phyloP scores from a whole-genome alignment of 1,140 invertebrate genomes.

The Oreohelix idahoensis region DNA sequence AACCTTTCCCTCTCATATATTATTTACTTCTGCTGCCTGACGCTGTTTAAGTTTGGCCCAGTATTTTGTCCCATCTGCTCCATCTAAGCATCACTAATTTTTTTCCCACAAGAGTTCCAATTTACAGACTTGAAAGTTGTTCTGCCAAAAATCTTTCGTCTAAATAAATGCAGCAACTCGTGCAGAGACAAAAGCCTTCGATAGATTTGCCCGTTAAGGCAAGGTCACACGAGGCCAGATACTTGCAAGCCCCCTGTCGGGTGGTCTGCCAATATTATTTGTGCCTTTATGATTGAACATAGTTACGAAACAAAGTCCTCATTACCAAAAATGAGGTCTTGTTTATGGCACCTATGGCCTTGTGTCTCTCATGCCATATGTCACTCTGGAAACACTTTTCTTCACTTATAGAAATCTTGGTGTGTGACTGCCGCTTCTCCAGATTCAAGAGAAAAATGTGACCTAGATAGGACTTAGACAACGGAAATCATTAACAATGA shows the following conservation, averaged over 20 bases:
- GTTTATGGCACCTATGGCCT: background rate
- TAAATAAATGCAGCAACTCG: background rate
- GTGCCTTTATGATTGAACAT: background rate
- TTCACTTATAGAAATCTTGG: background rate
- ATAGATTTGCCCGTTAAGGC: background rate
- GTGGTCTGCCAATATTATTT: background rate
- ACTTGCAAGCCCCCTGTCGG: background rate
- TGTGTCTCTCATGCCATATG: background rate
- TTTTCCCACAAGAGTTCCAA: background rate
- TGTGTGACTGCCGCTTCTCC: background rate
- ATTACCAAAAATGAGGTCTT: background rate
- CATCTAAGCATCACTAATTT: background rate
- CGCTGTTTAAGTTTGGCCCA: background rate
- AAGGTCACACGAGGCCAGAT: background rate
- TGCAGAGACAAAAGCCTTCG: background rate
- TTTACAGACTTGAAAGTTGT: background rate
- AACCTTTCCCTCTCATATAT: background rate
- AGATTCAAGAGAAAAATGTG: background rate
- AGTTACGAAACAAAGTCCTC: background rate
- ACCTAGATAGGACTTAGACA: background rate
- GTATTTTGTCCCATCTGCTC: constrained; percentile 1
- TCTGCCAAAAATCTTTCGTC: background rate
- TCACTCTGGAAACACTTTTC: background rate
- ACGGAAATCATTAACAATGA: background rate
- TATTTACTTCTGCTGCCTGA: background rate